phyloP scores from a whole-genome alignment of 2,888 invertebrate genomes.

The Leucozona laternaria region DNA sequence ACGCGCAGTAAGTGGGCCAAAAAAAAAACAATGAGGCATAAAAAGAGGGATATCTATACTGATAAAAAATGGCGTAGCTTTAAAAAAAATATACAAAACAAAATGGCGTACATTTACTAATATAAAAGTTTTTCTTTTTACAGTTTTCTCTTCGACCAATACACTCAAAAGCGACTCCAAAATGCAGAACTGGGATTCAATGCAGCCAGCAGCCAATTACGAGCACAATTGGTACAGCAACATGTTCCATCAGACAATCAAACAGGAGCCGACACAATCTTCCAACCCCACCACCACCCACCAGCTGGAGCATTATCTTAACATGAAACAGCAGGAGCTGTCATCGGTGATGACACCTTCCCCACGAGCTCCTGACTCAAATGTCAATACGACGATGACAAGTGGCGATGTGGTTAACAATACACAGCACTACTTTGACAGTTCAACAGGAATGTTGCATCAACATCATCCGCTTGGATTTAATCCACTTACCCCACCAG shows the following conservation, averaged over 20 bases:
- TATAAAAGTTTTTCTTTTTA: conserved; percentile 27
- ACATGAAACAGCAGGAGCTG: conserved; percentile 80
- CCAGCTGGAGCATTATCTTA: conserved; percentile 81
- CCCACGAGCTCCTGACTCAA: conserved; percentile 79
- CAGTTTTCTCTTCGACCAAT: conserved; percentile 36
- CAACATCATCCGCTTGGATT: conserved; percentile 84
- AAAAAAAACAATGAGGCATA: conserved; percentile 25
- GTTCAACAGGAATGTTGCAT: conserved; percentile 77
- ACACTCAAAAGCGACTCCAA: conserved; percentile 64
- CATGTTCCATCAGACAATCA: conserved; percentile 82
- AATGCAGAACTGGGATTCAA: conserved; percentile 83
- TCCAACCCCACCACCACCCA: conserved; percentile 68
- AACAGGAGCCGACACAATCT: conserved; percentile 79
- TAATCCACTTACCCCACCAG: conserved; percentile 87
- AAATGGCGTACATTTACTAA: conserved; percentile 43
- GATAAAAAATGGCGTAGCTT: conserved; percentile 59
- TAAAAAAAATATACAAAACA: conserved; percentile 33
- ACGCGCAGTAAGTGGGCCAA: conserved; percentile 79
- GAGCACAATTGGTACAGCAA: conserved; percentile 83
- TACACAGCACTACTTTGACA: conserved; percentile 79
- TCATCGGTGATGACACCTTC: conserved; percentile 80
- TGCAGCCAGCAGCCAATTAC: conserved; percentile 81
- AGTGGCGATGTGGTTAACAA: conserved; percentile 59
- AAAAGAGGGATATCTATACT: conserved; percentile 24
- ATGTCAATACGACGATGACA: conserved; percentile 24